phyloP scores from a whole-genome alignment of 2,113 vertebrate genomes.

The Gavia stellata region DNA sequence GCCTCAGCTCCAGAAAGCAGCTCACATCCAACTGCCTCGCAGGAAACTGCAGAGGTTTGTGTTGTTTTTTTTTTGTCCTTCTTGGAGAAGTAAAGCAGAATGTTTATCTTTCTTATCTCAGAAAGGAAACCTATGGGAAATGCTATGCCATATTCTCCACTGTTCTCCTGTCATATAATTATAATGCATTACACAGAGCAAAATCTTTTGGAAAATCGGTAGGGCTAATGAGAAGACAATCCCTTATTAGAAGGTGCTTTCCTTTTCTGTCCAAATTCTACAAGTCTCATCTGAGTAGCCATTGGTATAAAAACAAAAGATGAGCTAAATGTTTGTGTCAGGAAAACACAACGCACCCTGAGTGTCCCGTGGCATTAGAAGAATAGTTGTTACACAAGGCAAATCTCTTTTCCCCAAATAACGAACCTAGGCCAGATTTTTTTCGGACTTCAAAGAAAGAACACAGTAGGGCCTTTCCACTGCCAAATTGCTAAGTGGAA shows the following conservation, averaged over 20 bases:
- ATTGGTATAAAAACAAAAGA: slow-evolving; percentile 41
- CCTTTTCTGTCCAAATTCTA: slow-evolving; percentile 13
- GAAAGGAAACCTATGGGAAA: slow-evolving; percentile 78
- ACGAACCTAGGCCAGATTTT: slow-evolving; percentile 64
- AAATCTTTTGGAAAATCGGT: background rate
- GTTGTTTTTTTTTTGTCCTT: background rate
- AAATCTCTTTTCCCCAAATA: slow-evolving; percentile 58
- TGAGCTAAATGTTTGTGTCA: slow-evolving; percentile 52
- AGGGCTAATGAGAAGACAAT: background rate
- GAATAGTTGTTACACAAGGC: slow-evolving; percentile 24
- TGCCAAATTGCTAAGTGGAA: slow-evolving; percentile 46
- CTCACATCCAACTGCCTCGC: slow-evolving; percentile 33
- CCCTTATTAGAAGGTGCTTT: background rate
- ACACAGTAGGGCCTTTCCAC: slow-evolving; percentile 36
- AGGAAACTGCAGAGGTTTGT: slow-evolving; percentile 36
- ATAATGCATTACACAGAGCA: slow-evolving; percentile 56
- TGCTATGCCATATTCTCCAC: slow-evolving; percentile 55
- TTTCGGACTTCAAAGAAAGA: slow-evolving; percentile 52
- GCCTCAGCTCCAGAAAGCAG: slow-evolving; percentile 1
- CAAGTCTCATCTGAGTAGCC: background rate
- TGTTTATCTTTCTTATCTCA: slow-evolving; percentile 75
- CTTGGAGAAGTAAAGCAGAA: background rate
- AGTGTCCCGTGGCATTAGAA: background rate
- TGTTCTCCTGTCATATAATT: slow-evolving; percentile 69
- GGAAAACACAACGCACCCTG: slow-evolving; percentile 56